Conservation (phyloP, 2,113 vertebrate species). For the Puffinus mauretanicus region DNA sequence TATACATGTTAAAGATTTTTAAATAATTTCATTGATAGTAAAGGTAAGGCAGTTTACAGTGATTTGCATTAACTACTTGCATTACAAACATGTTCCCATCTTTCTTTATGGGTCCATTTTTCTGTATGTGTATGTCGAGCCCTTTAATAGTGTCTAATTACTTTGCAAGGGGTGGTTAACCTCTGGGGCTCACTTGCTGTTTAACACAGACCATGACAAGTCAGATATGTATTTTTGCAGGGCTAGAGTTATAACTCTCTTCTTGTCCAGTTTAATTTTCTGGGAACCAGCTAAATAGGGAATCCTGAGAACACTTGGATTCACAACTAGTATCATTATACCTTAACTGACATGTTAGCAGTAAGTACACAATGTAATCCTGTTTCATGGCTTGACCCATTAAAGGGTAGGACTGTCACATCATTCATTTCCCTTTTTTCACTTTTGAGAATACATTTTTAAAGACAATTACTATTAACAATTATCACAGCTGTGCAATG, state of each 20-base stretch:
- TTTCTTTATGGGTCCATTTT: background rate
- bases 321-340: background rate
- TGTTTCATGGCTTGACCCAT: constrained; percentile 23
- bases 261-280: background rate
- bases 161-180: background rate
- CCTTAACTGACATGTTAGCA: background rate
- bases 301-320: background rate
- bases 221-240: background rate
- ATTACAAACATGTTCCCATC: background rate
- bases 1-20: background rate
- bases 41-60: background rate
- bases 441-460: constrained; percentile 29
- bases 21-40: background rate
- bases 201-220: background rate
- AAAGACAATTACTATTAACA: constrained; percentile 6
- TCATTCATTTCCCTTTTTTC: background rate
- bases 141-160: background rate
- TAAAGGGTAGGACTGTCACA: constrained; percentile 34
- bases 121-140: background rate
- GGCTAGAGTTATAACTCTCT: background rate
- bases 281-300: background rate
- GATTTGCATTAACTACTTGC: background rate
- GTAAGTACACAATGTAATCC: background rate
- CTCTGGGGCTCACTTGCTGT: background rate
- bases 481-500: background rate